Evolutionary conservation across 2,888 invertebrate species (phyloP), one percentile per base, ranked within the genome.

Genomic region (Hemaris fuciformis): DNA sequence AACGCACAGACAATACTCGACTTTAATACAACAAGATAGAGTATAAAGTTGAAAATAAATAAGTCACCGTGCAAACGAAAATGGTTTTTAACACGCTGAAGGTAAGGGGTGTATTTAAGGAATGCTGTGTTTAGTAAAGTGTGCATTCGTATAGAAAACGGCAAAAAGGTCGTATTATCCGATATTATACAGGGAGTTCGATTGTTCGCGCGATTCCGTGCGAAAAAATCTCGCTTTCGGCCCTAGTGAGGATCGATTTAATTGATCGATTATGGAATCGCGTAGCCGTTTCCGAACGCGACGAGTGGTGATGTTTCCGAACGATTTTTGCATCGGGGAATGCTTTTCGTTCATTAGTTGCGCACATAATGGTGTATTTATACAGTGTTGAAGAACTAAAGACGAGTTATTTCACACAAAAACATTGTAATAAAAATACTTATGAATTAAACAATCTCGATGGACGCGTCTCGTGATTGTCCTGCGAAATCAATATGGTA

Each of bases 61-160:
- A 18, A 23, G 6, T 42, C 10, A 22, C 10, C 27, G 27, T 48
- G 27, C 53, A 8, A 18, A 46, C 41, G n/a, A 57, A 57, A 63
- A 46, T 60, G 57, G 10, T 45, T 57, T 60, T 57, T 60, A 57
- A 45, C 23, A 22, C 5, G 6, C 34, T 27, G 10, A 8, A n/a
- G 15, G 7, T 22, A 43, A 45, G 62, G 62, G 59, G 61, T 25
- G 62, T 63, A 61, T 62, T 66, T 66, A 70, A 71, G 79, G 82
- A 87, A 85, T 86, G 79, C 72, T 73, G 79, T 87, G 87, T 86
- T 88, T 88, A 86, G 87, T 83, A 79, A 87, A 88, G 86, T 88
- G 87, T 87, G 89, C 87, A 89, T 84, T 87, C 84, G 82, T 85
- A 89, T 80, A 87, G 88, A 88, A 87, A 84, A 81, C 76, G 76